Percentiles rank a stretch among this genome's conserved stretches.
These are phyloP conservation scores for Dryas iulia DNA, from an alignment of 1,140 invertebrate species.

Conservation along the genomic window DNA sequence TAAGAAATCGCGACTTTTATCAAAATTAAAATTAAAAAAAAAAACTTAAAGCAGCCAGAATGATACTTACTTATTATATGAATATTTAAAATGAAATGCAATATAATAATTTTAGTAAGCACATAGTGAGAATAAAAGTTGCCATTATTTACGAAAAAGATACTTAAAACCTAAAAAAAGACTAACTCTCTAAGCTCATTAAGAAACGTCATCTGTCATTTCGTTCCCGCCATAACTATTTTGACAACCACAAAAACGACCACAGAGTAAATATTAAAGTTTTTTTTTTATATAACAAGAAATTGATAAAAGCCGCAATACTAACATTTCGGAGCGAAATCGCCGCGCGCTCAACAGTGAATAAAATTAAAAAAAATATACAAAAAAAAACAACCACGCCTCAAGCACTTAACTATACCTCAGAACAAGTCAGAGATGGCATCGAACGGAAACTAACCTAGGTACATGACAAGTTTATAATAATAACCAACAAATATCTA, in stretches of 20 bases:
- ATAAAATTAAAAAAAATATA: slow-evolving; percentile 44
- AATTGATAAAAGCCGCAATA: not conserved
- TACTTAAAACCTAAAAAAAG: not conserved
- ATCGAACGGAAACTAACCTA: not conserved
- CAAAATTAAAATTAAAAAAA: not conserved
- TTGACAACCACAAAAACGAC: not conserved
- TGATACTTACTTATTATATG: not conserved
- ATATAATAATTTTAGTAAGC: not conserved
- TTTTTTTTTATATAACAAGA: not conserved
- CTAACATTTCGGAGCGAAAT: not conserved
- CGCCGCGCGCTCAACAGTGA: slow-evolving; percentile 39
- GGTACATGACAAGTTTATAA: not conserved
- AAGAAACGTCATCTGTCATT: not conserved
- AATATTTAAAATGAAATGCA: not conserved
- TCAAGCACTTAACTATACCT: slow-evolving; percentile 32
- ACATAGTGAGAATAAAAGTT: not conserved
- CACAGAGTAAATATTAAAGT: not conserved
- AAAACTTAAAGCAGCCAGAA: not conserved
- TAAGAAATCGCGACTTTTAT: slow-evolving; percentile 1
- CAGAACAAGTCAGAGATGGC: slow-evolving; percentile 14
- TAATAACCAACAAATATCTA: not conserved
- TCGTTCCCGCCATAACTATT: not conserved
- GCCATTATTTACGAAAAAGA: not conserved
- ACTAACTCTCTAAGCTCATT: not conserved
- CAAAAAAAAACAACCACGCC: slow-evolving; percentile 48